Evolutionary conservation across 2,888 invertebrate genomes (phyloP), one percentile per base, ranked within the genome.

Genomic region (Drosophila nr. perissopoda): DNA sequence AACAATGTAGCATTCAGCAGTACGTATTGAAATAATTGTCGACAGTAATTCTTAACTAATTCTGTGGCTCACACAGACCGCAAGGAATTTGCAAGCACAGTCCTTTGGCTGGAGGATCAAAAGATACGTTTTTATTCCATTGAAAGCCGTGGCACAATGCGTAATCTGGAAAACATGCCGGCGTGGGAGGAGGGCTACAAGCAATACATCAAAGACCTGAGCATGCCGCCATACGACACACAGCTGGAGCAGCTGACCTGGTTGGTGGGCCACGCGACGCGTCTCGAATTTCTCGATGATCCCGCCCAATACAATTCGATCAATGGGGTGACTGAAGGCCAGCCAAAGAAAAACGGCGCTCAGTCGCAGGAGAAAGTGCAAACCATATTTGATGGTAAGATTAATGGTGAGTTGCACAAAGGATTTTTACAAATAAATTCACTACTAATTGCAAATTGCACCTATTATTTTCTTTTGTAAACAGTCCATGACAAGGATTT

Each of bases 51-150:
- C 21, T 18, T 36, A 21, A 54, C 16, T 49, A 25, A 10, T 25
- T 1, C 0, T 16, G 3, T 18, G 16, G 4, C 1, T 7, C 25
- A n/a, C 11, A 4, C 92, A 98, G 98, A 98, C 94, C 95, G 96
- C 81, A 95, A 95, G 74, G 95, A 96, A 88, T 96, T 97, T 91
- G 95, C 97, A 58, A 96, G 96, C 89, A 94, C 98, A 31, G 94
- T 98, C 29, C 93, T 97, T 1, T 99, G 99, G 99, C 92, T 99
- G 63, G 99, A 99, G 93, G 97, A 98, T 91, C 98, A 98, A 92
- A 98, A 97, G 93, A 98, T 99, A 79, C 95, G 98, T 16, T 96
- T 96, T 81, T 98, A 97, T 83, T 96, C 96, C 91, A 96, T 97
- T 66, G 97, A 98, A 91, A 97, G 97, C 76, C 94, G 98, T 16